A percentile compares a stretch with the other conserved stretches of the same genome.
These are phyloP conservation scores for Podarcis lilfordi DNA, from an alignment of 2,797 vertebrate species.

Conservation along the genomic window DNA sequence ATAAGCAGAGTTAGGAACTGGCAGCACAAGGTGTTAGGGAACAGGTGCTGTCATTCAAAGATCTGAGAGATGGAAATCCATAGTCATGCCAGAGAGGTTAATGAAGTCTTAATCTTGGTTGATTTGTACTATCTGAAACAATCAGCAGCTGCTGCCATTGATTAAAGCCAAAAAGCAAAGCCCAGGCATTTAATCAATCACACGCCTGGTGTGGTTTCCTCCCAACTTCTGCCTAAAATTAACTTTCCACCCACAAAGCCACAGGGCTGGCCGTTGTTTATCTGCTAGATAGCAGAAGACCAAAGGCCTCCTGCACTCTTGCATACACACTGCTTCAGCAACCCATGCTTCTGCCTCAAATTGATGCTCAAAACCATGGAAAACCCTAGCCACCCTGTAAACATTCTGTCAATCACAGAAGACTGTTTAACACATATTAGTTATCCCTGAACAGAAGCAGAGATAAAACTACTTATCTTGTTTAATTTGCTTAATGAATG, in stretches of 20 bases:
- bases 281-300: background rate
- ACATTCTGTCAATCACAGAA: background rate
- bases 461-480: background rate
- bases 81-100: slow-evolving; percentile 48
- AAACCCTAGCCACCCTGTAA: background rate
- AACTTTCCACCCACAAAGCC: background rate
- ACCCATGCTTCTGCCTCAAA: background rate
- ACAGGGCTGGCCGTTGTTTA: background rate
- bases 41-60: background rate
- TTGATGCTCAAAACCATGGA: background rate
- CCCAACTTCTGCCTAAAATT: slow-evolving; percentile 15
- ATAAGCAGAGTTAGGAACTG: too few species aligned
- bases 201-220: background rate
- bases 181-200: slow-evolving; percentile 48
- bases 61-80: slow-evolving; percentile 26
- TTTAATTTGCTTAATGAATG: background rate
- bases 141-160: slow-evolving; percentile 34
- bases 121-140: slow-evolving; percentile 49
- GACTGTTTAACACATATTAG: background rate
- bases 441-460: background rate
- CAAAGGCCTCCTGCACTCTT: background rate
- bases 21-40: background rate
- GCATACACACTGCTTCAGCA: background rate
- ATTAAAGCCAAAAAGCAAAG: slow-evolving; percentile 37
- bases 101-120: slow-evolving; percentile 61